Evolutionary conservation across 2,113 vertebrate genomes (phyloP).

Genomic region (Chionomys nivalis): DNA sequence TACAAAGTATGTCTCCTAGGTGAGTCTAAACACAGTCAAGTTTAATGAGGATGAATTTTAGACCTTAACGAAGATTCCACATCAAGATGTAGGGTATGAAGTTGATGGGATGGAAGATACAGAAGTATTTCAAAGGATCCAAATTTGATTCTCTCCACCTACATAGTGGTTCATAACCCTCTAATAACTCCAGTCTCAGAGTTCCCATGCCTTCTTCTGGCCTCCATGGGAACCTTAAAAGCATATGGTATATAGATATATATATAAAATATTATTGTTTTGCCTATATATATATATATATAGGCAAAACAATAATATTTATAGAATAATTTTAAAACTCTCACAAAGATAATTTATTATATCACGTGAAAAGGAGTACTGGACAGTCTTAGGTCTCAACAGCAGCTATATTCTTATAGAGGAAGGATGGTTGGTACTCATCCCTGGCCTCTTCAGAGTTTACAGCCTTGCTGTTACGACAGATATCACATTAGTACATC

Average conservation of each 20-base stretch:
- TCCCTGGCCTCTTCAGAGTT: background rate
- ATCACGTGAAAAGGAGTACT: background rate
- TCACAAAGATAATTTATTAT: background rate
- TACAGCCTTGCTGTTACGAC: background rate
- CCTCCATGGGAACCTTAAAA: too few species aligned
- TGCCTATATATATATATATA: background rate
- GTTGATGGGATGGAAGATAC: background rate
- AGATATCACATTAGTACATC: background rate
- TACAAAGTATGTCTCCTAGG: background rate
- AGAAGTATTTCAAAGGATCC: background rate
- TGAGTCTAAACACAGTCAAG: background rate
- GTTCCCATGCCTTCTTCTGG: too few species aligned
- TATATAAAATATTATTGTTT: too few species aligned
- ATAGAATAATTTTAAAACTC: too few species aligned
- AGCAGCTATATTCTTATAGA: background rate
- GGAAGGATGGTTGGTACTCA: background rate
- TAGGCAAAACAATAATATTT: background rate
- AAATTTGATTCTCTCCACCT: background rate
- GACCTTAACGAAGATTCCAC: background rate
- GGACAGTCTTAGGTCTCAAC: background rate
- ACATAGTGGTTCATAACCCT: background rate
- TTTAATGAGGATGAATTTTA: background rate
- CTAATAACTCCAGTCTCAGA: background rate
- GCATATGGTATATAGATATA: too few species aligned
- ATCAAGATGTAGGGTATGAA: background rate